Base-by-base conservation (phyloP, 2,888 invertebrate species). In the Lasiommata megera region DNA sequence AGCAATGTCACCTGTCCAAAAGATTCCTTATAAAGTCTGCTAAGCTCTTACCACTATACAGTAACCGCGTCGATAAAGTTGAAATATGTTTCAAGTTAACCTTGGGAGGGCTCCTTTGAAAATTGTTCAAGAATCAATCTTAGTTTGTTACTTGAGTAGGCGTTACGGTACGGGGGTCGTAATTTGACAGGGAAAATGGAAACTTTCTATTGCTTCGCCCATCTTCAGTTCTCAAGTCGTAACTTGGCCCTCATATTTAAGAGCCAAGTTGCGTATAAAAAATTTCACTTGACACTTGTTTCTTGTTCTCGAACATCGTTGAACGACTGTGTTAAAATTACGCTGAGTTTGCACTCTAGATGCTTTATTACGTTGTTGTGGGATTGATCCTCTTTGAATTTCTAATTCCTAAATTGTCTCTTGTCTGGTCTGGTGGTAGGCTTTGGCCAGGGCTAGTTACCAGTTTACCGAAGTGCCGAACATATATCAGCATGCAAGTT, bases 131-230 rank as follows among this genome's bases (percentile, higher is more conserved):
- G 56, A 43, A 63, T 63, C 61, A 61, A 63, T 63, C 61, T 59
- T 61, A 61, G 58, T 63, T 63, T 63, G 59, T 61, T 47, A 38
- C 50, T 29, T 12, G 31, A 52, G 59, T 56, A 54, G 54, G 56
- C 56, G 53, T 47, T 56, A 53, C 18, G 50, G 61, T 55, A 55
- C 18, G 54, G 51, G 52, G 36, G 16, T 17, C 52, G 56, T 65
- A 76, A 75, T 76, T 77, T 74, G 76, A 78, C 75, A 69, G 70
- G 76, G 65, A 71, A 75, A 75, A 73, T 75, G 70, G 63, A 73
- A 80, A 80, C 70, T 80, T 79, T 69, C 66, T 73, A 79, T 75
- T 74, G 72, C 66, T 64, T 52, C 67, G 65, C 72, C 71, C 74
- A 70, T 76, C 73, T 68, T 62, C 68, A 73, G 65, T 72, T 72